A percentile compares a stretch with the other conserved stretches of the same genome.
phyloP scores from a whole-genome alignment of 2,888 invertebrate genomes.

The Eupithecia insigniata region DNA sequence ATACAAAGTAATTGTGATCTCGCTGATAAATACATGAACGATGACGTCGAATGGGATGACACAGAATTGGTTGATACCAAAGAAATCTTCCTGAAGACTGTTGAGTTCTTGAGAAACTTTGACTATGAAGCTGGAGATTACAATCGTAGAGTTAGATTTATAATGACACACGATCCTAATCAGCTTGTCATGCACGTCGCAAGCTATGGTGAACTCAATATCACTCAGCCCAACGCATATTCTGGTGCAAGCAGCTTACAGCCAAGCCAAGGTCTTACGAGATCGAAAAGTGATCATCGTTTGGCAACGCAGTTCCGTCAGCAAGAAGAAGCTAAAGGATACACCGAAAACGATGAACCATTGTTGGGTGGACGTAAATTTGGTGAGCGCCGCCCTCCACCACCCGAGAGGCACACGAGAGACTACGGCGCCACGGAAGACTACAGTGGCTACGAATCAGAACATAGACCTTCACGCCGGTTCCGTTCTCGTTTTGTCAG shows the following conservation, averaged over 20 bases:
- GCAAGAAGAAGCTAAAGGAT: slow-evolving; percentile 89
- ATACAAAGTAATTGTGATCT: slow-evolving; percentile 98
- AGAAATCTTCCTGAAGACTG: slow-evolving; percentile 97
- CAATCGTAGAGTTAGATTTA: slow-evolving; percentile 92
- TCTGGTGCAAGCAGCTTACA: slow-evolving; percentile 80
- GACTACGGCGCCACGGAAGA: slow-evolving; percentile 86
- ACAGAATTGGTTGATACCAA: slow-evolving; percentile 97
- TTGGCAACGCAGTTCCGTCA: slow-evolving; percentile 94
- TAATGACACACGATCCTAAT: slow-evolving; percentile 96
- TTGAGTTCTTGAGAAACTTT: slow-evolving; percentile 97
- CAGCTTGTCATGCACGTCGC: slow-evolving; percentile 94
- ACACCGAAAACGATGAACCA: slow-evolving; percentile 87
- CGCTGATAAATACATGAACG: slow-evolving; percentile 96
- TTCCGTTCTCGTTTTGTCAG: slow-evolving; percentile 89
- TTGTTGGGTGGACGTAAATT: slow-evolving; percentile 90
- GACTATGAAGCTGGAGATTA: slow-evolving; percentile 97
- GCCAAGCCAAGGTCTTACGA: slow-evolving; percentile 90
- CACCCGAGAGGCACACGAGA: slow-evolving; percentile 79
- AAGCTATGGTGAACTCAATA: slow-evolving; percentile 95
- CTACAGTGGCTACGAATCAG: slow-evolving; percentile 88
- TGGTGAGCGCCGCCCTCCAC: slow-evolving; percentile 87
- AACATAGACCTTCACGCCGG: slow-evolving; percentile 86
- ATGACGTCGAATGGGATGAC: slow-evolving; percentile 95
- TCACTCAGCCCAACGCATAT: slow-evolving; percentile 86
- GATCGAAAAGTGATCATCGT: slow-evolving; percentile 97